phyloP scores from a whole-genome alignment of 2,113 vertebrate species.

The Lathamus discolor region DNA sequence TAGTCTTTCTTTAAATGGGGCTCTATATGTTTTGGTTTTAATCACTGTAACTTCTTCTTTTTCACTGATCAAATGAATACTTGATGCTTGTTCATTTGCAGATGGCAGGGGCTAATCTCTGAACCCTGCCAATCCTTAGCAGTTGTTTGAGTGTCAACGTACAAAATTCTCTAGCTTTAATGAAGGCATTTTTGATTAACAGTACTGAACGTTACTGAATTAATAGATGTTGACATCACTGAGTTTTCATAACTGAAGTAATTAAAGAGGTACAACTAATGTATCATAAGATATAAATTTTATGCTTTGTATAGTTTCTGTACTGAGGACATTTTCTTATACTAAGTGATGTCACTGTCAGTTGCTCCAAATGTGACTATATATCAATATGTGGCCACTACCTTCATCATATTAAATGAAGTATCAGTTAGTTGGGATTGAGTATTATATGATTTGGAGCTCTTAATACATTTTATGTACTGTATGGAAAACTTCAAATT shows the following conservation, averaged over 20 bases:
- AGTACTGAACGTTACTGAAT: neutral
- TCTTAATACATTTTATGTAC: neutral
- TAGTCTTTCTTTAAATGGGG: neutral
- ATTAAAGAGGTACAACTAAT: neutral
- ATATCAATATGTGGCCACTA: neutral
- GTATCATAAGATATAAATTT: neutral
- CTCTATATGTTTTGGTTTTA: neutral
- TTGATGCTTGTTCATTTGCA: slow-evolving; percentile 9
- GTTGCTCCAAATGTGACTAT: neutral
- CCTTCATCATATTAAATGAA: neutral
- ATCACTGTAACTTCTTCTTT: neutral
- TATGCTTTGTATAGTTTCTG: neutral
- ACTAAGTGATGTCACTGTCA: neutral
- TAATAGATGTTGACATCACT: neutral
- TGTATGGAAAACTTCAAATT: neutral
- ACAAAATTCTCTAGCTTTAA: neutral
- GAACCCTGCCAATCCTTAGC: neutral
- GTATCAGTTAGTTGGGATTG: neutral
- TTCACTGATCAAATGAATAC: neutral
- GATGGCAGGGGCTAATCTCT: neutral
- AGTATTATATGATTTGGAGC: neutral
- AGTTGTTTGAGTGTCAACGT: neutral
- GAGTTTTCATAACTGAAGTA: neutral
- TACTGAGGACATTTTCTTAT: neutral
- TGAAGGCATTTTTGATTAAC: neutral